A percentile compares a stretch with the other conserved stretches of the same genome.
Conservation (phyloP, 2,888 invertebrate genomes). For the Microctonus brassicae region DNA sequence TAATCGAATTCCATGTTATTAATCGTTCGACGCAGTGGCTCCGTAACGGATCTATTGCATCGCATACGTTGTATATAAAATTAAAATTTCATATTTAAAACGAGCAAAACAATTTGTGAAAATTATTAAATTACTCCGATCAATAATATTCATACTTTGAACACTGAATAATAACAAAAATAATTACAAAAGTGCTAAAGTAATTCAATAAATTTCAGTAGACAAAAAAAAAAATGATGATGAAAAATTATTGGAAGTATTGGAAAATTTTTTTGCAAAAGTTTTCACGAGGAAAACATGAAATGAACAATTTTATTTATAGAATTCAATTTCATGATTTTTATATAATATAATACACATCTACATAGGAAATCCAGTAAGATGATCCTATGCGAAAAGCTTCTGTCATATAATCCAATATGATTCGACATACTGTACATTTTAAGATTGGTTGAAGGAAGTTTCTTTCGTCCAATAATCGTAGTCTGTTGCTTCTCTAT, state of each 20-base stretch:
- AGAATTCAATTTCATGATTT: background rate
- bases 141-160: background rate
- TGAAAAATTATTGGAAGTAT: too few species aligned
- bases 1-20: slow-evolving; percentile 48
- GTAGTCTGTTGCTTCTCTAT: slow-evolving; percentile 13
- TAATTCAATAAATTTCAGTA: too few species aligned
- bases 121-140: background rate
- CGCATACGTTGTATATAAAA: slow-evolving; percentile 8
- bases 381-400: background rate
- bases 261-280: too few species aligned
- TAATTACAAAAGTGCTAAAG: too few species aligned
- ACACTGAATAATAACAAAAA: too few species aligned
- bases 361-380: background rate
- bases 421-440: background rate
- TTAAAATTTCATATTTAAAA: slow-evolving; percentile 14
- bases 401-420: background rate
- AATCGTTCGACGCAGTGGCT: slow-evolving; percentile 40
- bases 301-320: too few species aligned
- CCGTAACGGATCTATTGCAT: slow-evolving; percentile 31
- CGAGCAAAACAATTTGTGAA: background rate
- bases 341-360: background rate
- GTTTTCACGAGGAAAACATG: too few species aligned
- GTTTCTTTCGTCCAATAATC: slow-evolving; percentile 5
- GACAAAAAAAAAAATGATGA: too few species aligned
- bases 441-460: background rate